phyloP scores from a whole-genome alignment of 2,113 vertebrate species.

The Orycteropus afer region DNA sequence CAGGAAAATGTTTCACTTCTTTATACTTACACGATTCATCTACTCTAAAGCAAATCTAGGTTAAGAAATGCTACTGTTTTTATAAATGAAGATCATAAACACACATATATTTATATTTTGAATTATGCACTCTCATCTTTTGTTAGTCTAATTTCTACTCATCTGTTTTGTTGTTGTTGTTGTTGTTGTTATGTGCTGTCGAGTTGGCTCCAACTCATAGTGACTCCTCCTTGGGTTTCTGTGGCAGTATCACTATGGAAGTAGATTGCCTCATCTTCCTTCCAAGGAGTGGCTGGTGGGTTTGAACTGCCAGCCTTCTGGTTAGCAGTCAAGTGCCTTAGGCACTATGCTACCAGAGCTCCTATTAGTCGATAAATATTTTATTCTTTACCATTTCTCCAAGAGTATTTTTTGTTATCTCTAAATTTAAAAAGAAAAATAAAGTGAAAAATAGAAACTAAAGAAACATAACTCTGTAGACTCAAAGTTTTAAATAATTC shows the following conservation, averaged over 20 bases:
- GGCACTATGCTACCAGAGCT: too few relatives aligned
- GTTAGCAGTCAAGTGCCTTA: too few relatives aligned
- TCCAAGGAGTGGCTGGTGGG: too few relatives aligned
- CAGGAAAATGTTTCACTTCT: not conserved
- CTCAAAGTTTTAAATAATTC: not conserved
- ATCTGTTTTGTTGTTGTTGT: not conserved
- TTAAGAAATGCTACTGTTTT: slow-evolving; percentile 25
- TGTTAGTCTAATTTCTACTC: not conserved
- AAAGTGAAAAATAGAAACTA: not conserved
- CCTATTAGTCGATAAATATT: not conserved
- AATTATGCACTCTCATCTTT: not conserved
- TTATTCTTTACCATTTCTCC: slow-evolving; percentile 26
- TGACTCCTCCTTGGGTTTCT: too few relatives aligned
- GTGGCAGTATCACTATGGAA: too few relatives aligned
- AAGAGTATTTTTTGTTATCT: not conserved
- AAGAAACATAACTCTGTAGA: not conserved
- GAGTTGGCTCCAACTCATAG: too few relatives aligned
- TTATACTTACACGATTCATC: not conserved
- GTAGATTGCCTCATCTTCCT: too few relatives aligned
- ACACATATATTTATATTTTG: not conserved
- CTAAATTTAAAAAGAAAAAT: not conserved
- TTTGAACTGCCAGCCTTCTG: too few relatives aligned
- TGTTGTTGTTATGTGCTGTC: too few relatives aligned
- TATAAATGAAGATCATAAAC: not conserved
- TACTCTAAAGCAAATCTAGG: slow-evolving; percentile 1